Base-by-base conservation (phyloP, 1,140 invertebrate species). In the Cardiocondyla obscurior region DNA sequence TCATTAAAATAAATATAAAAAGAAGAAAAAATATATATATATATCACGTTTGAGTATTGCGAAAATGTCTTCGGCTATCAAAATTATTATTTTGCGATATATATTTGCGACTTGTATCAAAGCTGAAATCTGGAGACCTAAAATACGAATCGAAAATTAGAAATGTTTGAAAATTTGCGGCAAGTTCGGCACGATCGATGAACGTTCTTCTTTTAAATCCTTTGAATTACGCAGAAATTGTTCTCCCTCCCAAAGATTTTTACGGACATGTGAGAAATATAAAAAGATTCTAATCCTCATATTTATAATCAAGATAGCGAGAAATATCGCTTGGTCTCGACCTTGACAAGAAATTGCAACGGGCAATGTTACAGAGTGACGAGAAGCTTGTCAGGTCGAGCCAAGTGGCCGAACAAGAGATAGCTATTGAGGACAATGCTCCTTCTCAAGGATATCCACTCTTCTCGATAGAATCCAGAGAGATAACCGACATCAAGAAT, bases 401-500 rank as follows among this genome's bases (percentile, higher is more conserved):
- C 39, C 28, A 74, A 74, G 72, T 60, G 62, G 53, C 51, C 53
- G 70, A 74, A 83, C 82, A 88, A 89, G 84, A 88, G 85, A 77
- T 88, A 86, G 46, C 55, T 81, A 83, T 82, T 30, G 58, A 58
- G 89, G 90, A 90, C 91, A 91, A 91, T 89, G 91, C 85, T 92
- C 90, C 90, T 67, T 64, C 55, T 84, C 91, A 92, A 92, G 91
- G 91, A 92, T 90, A 92, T 84, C 91, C 69, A 88, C 77, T 87
- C 70, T 49, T 39, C 19, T 19, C 64, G 53, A 39, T 58, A 42
- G 14, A 51, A 65, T 49, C 39, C 19, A 36, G 55, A 55, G 25
- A 39, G 49, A 64, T 39, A 57, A 81, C 42, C 33, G 39, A 74
- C 46, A 74, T 33, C 39, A 28, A 46, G 55, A 74, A 74, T 74